phyloP scores from a whole-genome alignment of 2,797 vertebrate genomes.

The Peromyscus attwateri region DNA sequence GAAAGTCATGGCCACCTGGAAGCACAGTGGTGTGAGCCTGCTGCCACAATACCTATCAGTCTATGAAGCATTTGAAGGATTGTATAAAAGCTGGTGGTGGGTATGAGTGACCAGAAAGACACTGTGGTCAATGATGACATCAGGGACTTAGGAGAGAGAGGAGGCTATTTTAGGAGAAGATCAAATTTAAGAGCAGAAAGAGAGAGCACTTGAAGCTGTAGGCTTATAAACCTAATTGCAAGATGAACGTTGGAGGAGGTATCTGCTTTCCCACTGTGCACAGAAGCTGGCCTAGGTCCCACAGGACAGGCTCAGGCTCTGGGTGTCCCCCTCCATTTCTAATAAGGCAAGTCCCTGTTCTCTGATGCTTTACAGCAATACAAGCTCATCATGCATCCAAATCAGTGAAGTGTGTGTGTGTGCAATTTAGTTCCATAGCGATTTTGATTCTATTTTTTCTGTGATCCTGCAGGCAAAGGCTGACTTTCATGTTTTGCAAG shows the following conservation, averaged over 20 bases:
- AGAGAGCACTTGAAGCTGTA: background rate
- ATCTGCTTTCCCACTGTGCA: too few relatives aligned
- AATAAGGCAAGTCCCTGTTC: background rate
- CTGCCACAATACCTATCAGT: background rate
- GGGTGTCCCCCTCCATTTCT: background rate
- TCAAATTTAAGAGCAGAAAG: background rate
- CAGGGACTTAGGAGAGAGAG: background rate
- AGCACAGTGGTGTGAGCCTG: background rate
- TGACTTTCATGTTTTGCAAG: background rate
- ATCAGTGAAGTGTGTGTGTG: background rate
- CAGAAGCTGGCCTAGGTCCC: background rate
- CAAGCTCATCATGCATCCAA: background rate
- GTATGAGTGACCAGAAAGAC: background rate
- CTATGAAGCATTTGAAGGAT: background rate
- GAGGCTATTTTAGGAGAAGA: background rate
- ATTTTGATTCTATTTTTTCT: background rate
- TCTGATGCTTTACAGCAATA: background rate
- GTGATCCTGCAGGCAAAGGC: background rate
- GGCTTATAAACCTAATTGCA: background rate
- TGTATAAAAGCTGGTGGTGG: background rate
- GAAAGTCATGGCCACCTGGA: background rate
- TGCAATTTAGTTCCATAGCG: background rate
- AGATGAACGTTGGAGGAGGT: background rate
- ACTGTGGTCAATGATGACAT: background rate
- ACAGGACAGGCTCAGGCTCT: background rate